Evolutionary conservation across 2,797 vertebrate species (phyloP).

Genomic region (Semaprochilodus insignis): DNA sequence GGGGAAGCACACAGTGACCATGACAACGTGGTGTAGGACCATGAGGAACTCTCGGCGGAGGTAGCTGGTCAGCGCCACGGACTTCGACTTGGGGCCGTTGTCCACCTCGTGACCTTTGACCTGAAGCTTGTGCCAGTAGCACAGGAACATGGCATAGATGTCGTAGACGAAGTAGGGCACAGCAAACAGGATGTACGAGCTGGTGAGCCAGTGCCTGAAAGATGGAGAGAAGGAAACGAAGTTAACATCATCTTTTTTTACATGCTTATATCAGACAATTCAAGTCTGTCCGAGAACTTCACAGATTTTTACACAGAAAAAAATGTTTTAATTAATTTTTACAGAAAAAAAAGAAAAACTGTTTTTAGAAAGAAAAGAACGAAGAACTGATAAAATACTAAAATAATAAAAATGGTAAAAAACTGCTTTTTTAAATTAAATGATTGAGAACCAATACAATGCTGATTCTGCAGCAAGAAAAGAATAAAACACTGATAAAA

Average conservation of each 20-base stretch:
- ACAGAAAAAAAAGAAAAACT: too few relatives aligned
- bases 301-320: too few relatives aligned
- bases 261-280: neutral
- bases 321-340: too few relatives aligned
- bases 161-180: slow-evolving; percentile 94
- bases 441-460: too few relatives aligned
- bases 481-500: neutral
- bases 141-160: slow-evolving; percentile 95
- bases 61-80: slow-evolving; percentile 74
- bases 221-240: slow-evolving; percentile 17
- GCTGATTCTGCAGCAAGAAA: too few relatives aligned
- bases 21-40: slow-evolving; percentile 93
- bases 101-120: slow-evolving; percentile 87
- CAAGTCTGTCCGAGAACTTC: neutral
- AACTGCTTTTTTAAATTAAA: too few relatives aligned
- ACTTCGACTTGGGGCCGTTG: slow-evolving; percentile 64
- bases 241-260: too few relatives aligned
- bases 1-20: slow-evolving; percentile 94
- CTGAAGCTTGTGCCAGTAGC: slow-evolving; percentile 90
- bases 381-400: neutral
- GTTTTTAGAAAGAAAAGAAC: neutral
- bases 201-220: slow-evolving; percentile 90
- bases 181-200: slow-evolving; percentile 89
- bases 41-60: slow-evolving; percentile 87
- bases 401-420: neutral